Conservation (phyloP, 2,797 vertebrate species). For the Selene dorsalis region DNA sequence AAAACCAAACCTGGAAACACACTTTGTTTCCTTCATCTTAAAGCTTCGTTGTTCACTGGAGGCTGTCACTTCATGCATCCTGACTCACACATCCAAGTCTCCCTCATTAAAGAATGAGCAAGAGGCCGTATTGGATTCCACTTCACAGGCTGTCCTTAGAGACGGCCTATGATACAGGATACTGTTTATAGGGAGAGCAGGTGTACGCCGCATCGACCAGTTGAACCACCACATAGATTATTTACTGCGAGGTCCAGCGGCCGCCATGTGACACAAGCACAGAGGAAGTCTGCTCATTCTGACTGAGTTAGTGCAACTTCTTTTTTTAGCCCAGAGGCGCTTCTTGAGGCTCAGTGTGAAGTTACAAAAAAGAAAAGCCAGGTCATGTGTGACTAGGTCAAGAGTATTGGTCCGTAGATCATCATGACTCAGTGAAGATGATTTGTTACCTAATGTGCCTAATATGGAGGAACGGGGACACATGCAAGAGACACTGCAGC, state of each 20-base stretch:
- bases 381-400: constrained; percentile 2
- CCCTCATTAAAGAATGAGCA: constrained; percentile 69
- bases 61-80: constrained; percentile 16
- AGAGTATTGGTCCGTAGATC: constrained; percentile 17
- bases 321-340: constrained; percentile 71
- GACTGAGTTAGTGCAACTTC: constrained; percentile 58
- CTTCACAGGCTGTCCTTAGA: constrained; percentile 66
- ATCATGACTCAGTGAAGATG: constrained; percentile 12
- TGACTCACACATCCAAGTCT: constrained; percentile 46
- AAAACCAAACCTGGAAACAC: constrained; percentile 5
- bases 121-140: constrained; percentile 70
- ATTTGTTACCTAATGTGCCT: neutral
- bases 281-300: constrained; percentile 68
- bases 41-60: neutral
- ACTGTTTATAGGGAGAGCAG: constrained; percentile 64
- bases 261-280: constrained; percentile 55
- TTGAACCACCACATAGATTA: constrained; percentile 72
- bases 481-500: neutral
- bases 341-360: constrained; percentile 63
- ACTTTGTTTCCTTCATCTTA: constrained; percentile 15
- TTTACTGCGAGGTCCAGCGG: constrained; percentile 68
- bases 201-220: constrained; percentile 67
- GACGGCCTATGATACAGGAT: constrained; percentile 62
- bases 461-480: neutral
- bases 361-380: constrained; percentile 24